These are phyloP conservation scores for Sepiola atlantica DNA, from an alignment of 2,888 invertebrate genomes.

Conservation along the genomic window DNA sequence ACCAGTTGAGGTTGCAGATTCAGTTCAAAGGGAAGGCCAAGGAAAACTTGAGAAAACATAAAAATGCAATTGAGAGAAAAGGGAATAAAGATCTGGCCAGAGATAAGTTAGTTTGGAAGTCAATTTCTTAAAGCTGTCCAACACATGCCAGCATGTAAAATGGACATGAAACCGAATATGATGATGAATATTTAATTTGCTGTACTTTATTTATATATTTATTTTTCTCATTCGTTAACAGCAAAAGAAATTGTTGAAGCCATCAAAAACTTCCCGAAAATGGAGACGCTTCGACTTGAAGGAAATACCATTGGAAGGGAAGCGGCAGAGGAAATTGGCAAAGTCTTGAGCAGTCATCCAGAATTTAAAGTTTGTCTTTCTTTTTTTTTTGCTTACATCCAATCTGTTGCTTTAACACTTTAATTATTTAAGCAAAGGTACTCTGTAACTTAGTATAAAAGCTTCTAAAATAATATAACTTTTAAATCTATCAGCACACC, in stretches of 20 bases:
- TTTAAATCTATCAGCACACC: no score
- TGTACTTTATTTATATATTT: constrained; percentile 74
- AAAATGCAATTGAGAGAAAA: no score
- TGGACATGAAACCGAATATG: no score
- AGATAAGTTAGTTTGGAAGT: no score
- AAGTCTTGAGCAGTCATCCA: constrained; percentile 85
- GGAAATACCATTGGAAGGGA: constrained; percentile 94
- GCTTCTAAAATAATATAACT: no score
- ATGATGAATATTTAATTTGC: background rate
- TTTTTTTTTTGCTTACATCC: background rate
- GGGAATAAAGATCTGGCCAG: no score
- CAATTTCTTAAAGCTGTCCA: no score
- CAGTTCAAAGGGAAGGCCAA: no score
- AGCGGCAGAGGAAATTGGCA: constrained; percentile 89
- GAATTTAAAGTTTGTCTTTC: constrained; percentile 78
- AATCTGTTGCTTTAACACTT: background rate
- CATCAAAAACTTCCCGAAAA: constrained; percentile 82
- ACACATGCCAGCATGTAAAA: no score
- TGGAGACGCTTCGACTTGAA: constrained; percentile 87
- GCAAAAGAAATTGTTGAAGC: constrained; percentile 81
- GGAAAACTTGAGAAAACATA: no score
- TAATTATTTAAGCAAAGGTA: background rate
- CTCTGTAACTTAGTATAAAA: no score
- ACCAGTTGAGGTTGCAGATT: no score
- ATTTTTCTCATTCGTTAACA: constrained; percentile 53